phyloP scores from a whole-genome alignment of 2,888 invertebrate species.

The Metopia argyrocephala region DNA sequence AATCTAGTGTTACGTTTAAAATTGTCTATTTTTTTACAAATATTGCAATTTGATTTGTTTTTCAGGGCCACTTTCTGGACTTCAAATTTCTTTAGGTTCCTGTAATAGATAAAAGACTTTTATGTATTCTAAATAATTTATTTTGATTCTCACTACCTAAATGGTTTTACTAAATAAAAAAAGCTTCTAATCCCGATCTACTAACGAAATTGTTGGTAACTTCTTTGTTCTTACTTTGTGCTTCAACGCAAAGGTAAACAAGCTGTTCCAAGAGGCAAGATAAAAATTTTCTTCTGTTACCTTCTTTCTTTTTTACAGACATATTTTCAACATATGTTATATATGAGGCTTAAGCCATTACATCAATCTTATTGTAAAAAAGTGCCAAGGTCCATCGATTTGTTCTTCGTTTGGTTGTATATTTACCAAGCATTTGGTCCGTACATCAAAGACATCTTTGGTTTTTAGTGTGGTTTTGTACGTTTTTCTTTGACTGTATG shows the following conservation, averaged over 20 bases:
- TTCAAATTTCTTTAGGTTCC: no score
- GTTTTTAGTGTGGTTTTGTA: not conserved
- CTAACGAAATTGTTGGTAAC: constrained; percentile 7
- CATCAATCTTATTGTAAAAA: constrained; percentile 23
- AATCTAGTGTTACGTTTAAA: not conserved
- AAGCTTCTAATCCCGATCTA: constrained; percentile 18
- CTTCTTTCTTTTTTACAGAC: constrained; percentile 13
- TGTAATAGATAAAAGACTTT: no score
- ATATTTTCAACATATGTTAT: constrained; percentile 26
- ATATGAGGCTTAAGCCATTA: constrained; percentile 14
- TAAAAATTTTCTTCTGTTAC: constrained; percentile 14
- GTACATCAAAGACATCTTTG: not conserved
- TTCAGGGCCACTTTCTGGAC: not conserved
- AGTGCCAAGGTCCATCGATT: constrained; percentile 21
- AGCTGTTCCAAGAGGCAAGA: constrained; percentile 16
- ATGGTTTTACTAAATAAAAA: not conserved
- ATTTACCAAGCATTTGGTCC: constrained; percentile 17
- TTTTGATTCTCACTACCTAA: no score
- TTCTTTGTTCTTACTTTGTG: constrained; percentile 21
- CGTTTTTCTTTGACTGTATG: no score
- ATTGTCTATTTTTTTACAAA: not conserved
- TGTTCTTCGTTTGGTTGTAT: constrained; percentile 10
- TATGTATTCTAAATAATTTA: no score
- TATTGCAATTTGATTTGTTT: not conserved
- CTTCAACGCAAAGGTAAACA: not conserved